Evolutionary conservation across 2,113 vertebrate species (phyloP).

Genomic region (Amphilophus citrinellus): DNA sequence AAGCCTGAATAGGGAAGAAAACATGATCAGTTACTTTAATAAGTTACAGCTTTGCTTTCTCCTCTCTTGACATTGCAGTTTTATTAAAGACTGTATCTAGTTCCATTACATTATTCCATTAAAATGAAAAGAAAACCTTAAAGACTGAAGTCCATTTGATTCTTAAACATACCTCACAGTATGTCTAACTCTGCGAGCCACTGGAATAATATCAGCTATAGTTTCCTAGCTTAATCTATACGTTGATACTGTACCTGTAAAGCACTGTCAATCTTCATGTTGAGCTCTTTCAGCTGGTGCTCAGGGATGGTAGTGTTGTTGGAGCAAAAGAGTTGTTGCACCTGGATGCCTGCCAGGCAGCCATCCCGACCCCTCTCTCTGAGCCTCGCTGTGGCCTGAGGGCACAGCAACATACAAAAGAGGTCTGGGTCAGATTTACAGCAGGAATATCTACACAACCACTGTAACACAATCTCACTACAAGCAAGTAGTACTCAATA

Average conservation of each 20-base stretch:
- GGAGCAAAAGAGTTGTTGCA: constrained; percentile 98
- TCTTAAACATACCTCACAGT: background rate
- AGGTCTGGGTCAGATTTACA: constrained; percentile 34
- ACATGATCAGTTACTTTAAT: background rate
- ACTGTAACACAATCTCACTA: constrained; percentile 9
- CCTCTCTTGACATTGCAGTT: background rate
- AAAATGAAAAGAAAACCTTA: background rate
- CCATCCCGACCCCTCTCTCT: constrained; percentile 93
- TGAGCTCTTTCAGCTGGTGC: constrained; percentile 97
- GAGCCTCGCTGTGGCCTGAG: constrained; percentile 90
- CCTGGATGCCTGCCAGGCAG: constrained; percentile 94
- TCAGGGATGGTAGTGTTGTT: constrained; percentile 94
- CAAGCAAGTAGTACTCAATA: background rate
- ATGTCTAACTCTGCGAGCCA: background rate
- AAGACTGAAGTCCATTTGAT: background rate
- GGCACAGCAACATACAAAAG: constrained; percentile 16
- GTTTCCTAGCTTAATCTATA: background rate
- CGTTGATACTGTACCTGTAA: constrained; percentile 85
- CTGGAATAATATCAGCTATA: background rate
- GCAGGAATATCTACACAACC: background rate
- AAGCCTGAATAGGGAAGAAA: constrained; percentile 82
- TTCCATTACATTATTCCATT: background rate
- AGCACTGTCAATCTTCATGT: constrained; percentile 94
- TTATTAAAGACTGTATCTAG: background rate
- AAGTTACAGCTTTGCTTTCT: background rate